Evolutionary conservation across 1,140 invertebrate genomes (phyloP).

Genomic region (Drosophila micromelanica): DNA sequence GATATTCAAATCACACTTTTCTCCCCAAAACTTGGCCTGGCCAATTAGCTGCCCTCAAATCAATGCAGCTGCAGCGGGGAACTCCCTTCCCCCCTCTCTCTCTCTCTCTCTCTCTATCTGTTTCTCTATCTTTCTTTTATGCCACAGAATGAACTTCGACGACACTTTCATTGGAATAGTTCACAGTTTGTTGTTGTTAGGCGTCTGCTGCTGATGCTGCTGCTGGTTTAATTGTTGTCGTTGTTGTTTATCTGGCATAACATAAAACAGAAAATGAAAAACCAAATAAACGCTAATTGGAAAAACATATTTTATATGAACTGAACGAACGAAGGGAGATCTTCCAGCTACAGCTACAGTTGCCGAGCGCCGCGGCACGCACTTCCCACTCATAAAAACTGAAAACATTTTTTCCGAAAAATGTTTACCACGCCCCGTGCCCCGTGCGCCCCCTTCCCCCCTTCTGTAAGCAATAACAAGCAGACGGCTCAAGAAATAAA

Average conservation of each 20-base stretch:
- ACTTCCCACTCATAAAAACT: slow-evolving; percentile 79
- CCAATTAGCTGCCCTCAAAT: slow-evolving; percentile 29
- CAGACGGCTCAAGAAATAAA: slow-evolving; percentile 52
- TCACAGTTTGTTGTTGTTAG: slow-evolving; percentile 24
- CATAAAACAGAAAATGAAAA: slow-evolving; percentile 80
- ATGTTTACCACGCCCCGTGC: slow-evolving; percentile 24
- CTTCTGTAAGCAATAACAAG: slow-evolving; percentile 33
- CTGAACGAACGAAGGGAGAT: slow-evolving; percentile 29
- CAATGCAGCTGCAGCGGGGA: slow-evolving; percentile 15
- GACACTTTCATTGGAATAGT: slow-evolving; percentile 44
- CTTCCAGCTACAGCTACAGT: slow-evolving; percentile 9
- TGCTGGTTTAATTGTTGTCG: slow-evolving; percentile 63
- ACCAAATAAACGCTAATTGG: slow-evolving; percentile 82
- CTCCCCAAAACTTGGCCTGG: neutral
- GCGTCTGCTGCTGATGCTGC: slow-evolving; percentile 19
- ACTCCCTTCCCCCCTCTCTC: neutral
- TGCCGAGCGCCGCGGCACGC: slow-evolving; percentile 60
- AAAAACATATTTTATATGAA: slow-evolving; percentile 81
- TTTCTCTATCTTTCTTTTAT: neutral
- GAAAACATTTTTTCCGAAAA: slow-evolving; percentile 73
- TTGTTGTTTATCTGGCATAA: slow-evolving; percentile 68
- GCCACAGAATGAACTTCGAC: slow-evolving; percentile 29
- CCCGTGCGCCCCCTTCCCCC: neutral
- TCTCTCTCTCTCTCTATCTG: too few species aligned
- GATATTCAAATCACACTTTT: slow-evolving; percentile 20